Evolutionary conservation across 2,797 vertebrate genomes (phyloP), one percentile per base, ranked within the genome.

Genomic region (Rhabdophis nuchalis): DNA sequence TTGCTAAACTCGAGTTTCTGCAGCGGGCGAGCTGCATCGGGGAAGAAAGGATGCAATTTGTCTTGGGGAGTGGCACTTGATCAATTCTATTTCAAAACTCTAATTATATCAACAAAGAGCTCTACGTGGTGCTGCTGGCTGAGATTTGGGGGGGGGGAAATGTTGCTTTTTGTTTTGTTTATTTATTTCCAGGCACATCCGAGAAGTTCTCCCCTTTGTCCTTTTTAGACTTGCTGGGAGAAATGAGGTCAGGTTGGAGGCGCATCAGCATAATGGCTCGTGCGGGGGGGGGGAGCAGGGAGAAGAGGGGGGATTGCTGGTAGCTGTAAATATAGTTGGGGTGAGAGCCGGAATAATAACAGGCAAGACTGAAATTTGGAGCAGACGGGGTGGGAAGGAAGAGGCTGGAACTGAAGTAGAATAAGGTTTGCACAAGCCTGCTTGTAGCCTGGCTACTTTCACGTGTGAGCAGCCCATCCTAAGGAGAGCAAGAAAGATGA

Each of bases 31-130:
- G 93, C 16, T 0, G 1, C n/a, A 0, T 0, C 25, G 0, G 89
- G 94, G 0, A 57, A 91, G 93, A 92, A 93, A 89, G 94, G 94
- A 93, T 54, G 90, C 89, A 53, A 92, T 95, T 92, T 60, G 18
- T 94, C 93, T 95, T 91, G 72, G 93, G 95, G 94, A 96, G 94
- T 68, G 95, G 93, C 95, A 88, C 94, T 95, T 95, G 86, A 96
- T 96, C 96, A 93, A 95, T 96, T 54, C 46, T 91, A 14, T 94
- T 90, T 91, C 93, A 10, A 92, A 95, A 92, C 94, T 91, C 93
- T 93, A 93, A 96, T 96, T 94, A 54, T 68, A 89, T 94, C 96
- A 77, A 85, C 93, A 86, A 52, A 52, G 91, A 93, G 92, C 92
- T 93, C 95, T 77, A 82, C 94, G 92, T 72, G 85, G 92, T 1